phyloP scores from a whole-genome alignment of 1,140 invertebrate genomes.

The Myzus persicae region DNA sequence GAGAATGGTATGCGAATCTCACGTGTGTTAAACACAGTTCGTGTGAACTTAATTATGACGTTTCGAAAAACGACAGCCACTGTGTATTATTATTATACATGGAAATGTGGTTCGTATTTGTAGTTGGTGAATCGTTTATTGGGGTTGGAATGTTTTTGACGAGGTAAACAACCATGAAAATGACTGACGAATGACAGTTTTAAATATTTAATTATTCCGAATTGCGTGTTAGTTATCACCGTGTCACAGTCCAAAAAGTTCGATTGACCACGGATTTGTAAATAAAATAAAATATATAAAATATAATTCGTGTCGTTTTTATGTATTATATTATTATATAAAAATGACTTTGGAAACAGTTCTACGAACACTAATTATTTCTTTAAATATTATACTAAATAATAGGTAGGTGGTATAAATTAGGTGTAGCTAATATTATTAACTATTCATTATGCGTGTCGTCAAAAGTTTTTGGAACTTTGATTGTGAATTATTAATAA shows the following conservation, averaged over 20 bases:
- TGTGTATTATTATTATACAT: not conserved
- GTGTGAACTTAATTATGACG: not conserved
- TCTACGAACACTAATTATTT: not conserved
- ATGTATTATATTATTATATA: not conserved
- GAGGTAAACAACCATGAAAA: not conserved
- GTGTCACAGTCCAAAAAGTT: not conserved
- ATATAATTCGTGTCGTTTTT: not conserved
- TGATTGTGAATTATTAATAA: not conserved
- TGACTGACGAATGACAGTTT: constrained; percentile 8
- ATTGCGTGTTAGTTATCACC: not conserved
- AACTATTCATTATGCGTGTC: not conserved
- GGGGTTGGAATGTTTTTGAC: not conserved
- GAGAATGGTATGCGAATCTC: not conserved
- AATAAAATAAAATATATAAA: not conserved
- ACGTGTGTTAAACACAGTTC: not conserved
- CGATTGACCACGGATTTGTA: not conserved
- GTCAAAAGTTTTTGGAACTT: not conserved
- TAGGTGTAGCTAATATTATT: not conserved
- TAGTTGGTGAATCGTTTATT: not conserved
- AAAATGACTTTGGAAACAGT: not conserved
- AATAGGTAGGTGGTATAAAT: not conserved
- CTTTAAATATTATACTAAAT: not conserved
- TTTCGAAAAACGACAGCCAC: not conserved
- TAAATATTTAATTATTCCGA: not conserved
- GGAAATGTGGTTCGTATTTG: not conserved